Base-by-base conservation (phyloP, 1,140 invertebrate genomes). In the Berghia stephanieae region DNA sequence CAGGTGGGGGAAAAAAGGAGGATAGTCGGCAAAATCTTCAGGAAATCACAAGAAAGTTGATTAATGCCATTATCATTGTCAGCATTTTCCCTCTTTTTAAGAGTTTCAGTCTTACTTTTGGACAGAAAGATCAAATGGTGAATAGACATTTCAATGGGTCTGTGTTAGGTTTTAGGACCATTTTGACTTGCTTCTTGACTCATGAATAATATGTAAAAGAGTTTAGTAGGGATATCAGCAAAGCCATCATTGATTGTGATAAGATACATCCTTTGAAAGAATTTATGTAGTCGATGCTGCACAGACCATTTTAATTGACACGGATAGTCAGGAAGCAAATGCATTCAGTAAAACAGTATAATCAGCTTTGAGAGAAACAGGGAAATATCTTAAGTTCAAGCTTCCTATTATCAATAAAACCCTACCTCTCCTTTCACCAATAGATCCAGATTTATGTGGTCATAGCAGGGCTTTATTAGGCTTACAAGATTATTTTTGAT, bases 151-250 rank as follows among this genome's bases (percentile, higher is more conserved):
- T 16, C 34, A 31, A 63, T 31, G 57, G 34, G 57, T 31, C 34
- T 63, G 34, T 8, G 10, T 31, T 63, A 27, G 57, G 18, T 31
- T 31, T 63, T 10, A 63, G 34, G 34, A 63, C 57, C 27, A 24
- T 63, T 63, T 31, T 63, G 27, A 63, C 57, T 31, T 63, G 57
- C 27, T 63, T 16, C 27, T 31, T 63, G 57, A 10, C 57, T 63
- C 57, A 63, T 31, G 57, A 63, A 27, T 63, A 63, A n/a, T n/a
- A n/a, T 63, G 57, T 63, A 8, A 63, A 63, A n/a, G n/a, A n/a
- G n/a, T n/a, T n/a, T 31, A 63, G 57, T 31, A 24, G 10, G 8
- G 8, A 27, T 31, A 63, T 16, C 8, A 10, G 18, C 13, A 63
- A 10, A 27, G 57, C 34, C 57, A 63, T 24, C 27, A 8, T 31